phyloP scores from a whole-genome alignment of 2,113 vertebrate species.

The Procavia capensis region DNA sequence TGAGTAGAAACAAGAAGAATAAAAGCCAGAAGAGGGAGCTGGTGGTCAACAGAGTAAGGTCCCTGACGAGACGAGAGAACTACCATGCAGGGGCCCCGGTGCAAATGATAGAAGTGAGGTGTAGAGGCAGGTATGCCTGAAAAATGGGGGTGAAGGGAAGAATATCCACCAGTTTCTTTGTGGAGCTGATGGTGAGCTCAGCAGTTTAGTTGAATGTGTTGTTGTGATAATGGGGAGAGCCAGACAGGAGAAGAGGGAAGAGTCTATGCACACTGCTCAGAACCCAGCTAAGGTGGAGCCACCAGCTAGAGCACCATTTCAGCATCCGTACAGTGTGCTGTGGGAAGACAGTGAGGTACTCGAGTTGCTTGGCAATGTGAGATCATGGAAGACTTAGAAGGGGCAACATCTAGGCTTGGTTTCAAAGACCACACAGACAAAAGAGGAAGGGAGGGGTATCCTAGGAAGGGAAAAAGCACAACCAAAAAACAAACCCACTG shows the following conservation, averaged over 20 bases:
- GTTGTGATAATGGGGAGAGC: not conserved
- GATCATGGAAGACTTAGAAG: not conserved
- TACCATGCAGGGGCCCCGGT: not conserved
- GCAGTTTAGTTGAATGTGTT: not conserved
- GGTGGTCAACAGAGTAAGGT: not conserved
- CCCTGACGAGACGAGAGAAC: not conserved
- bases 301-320: not conserved
- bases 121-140: rapidly evolving
- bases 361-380: not conserved
- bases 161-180: not conserved
- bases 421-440: not conserved
- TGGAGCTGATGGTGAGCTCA: not conserved
- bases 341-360: not conserved
- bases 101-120: not conserved
- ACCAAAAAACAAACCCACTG: too few species aligned
- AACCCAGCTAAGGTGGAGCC: not conserved
- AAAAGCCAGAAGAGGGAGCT: not conserved
- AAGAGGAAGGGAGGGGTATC: too few species aligned
- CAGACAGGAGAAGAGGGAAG: too few species aligned
- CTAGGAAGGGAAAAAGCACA: not conserved
- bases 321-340: not conserved
- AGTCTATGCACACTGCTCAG: not conserved
- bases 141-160: not conserved
- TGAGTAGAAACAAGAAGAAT: not conserved
- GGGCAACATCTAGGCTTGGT: not conserved